Evolutionary conservation across 2,113 vertebrate species (phyloP).

Genomic region (Cinclus mexicanus): DNA sequence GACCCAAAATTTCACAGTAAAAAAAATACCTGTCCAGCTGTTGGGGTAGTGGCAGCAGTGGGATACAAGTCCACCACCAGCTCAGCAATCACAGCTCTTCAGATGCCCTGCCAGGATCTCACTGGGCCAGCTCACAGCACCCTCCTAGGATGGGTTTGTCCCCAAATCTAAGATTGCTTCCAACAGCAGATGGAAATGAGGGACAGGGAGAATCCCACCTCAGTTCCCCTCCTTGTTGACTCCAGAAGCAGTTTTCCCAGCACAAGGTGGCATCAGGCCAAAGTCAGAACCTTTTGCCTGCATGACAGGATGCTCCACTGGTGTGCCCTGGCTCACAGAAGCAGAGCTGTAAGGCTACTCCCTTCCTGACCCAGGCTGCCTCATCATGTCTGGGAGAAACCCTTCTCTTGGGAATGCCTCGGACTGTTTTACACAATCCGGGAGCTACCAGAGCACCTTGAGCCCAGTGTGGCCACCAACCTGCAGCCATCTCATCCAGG

Average conservation of each 20-base stretch:
- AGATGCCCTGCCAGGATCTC: not conserved
- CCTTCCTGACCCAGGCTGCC: not conserved
- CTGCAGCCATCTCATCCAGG: not conserved
- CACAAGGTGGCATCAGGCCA: not conserved
- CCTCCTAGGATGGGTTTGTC: not conserved
- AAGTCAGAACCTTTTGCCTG: not conserved
- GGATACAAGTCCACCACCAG: not conserved
- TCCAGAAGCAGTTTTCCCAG: not conserved
- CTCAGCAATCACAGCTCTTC: not conserved
- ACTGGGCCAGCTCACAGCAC: not conserved
- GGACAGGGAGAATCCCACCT: not conserved
- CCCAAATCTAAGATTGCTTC: not conserved
- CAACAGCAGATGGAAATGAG: rapidly evolving
- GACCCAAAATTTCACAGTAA: not conserved
- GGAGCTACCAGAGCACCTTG: not conserved
- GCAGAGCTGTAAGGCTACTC: not conserved
- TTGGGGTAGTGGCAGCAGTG: not conserved
- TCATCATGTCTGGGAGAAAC: not conserved
- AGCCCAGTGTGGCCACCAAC: not conserved
- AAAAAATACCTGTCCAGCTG: not conserved
- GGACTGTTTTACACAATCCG: not conserved
- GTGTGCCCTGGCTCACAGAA: not conserved
- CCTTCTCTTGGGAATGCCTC: not conserved
- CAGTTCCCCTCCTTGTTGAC: not conserved
- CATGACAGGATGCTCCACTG: not conserved